Base-by-base conservation (phyloP, 64 coral and sea anemone genomes). In the Montipora efflorescens region DNA sequence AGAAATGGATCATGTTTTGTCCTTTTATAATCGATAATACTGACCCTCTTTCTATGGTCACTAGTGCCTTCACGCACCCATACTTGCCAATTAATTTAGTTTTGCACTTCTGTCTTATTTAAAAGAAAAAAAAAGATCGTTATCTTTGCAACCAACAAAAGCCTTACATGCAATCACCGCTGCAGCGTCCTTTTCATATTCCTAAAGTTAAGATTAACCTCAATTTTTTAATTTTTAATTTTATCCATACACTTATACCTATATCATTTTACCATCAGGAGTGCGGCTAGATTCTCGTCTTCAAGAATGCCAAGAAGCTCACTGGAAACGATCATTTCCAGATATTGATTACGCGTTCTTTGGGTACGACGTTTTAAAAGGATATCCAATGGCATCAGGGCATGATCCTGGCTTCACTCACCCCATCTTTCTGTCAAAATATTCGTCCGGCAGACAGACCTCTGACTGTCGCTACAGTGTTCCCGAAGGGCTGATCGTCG, bases 401-500 rank as follows among this genome's bases (percentile, higher is more conserved):
- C 82, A 86, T 71, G 82, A 86, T 86, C 82, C 82, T 70, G 82
- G 82, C 64, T 86, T 86, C 18, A 86, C 82, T 9, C 82, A 86
- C 62, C 82, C 82, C 50, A 86, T 86, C 44, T 86, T 86, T 18
- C 3, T 86, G 16, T 22, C 82, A 86, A 44, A 72, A 0, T 86
- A 86, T 23, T 20, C 43, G 4, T 25, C 82, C 4, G 66, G 19
- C 16, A 71, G 59, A 52, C 72, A 89, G 50, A 89, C 87, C 22
- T 77, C 87, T 78, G 87, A 89, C 87, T 89, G 87, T 89, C 71
- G 87, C 21, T 89, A 89, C 87, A 89, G 87, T 28, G 87, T 89
- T 59, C 87, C 87, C 1, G 36, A 58, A 77, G 87, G 87, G 5
- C 21, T 89, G 73, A 11, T 89, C n/a, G 71, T 89, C 5, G 87